phyloP scores from a whole-genome alignment of 2,888 invertebrate species.

The Brachycybe producta region DNA sequence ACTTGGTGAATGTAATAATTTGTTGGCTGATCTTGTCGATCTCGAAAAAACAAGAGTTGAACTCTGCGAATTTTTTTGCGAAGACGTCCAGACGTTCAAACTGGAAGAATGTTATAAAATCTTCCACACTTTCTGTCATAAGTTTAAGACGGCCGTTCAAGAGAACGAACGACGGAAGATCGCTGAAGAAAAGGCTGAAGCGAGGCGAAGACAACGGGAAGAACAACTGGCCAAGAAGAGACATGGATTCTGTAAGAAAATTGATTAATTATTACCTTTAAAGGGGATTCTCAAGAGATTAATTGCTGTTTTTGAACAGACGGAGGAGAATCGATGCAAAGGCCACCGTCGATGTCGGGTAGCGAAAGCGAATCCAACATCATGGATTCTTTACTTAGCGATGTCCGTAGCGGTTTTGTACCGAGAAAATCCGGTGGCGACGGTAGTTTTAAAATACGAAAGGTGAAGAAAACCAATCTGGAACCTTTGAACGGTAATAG shows the following conservation, averaged over 20 bases:
- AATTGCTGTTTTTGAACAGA: slow-evolving; percentile 14
- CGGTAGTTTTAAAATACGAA: slow-evolving; percentile 18
- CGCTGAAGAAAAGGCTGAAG: slow-evolving; percentile 74
- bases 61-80: slow-evolving; percentile 86
- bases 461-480: slow-evolving; percentile 20
- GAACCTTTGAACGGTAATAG: slow-evolving; percentile 23
- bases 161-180: slow-evolving; percentile 72
- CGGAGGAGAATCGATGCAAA: slow-evolving; percentile 2
- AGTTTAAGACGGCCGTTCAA: slow-evolving; percentile 32
- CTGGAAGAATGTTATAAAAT: slow-evolving; percentile 87
- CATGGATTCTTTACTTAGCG: slow-evolving; percentile 58
- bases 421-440: slow-evolving; percentile 21
- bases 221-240: slow-evolving; percentile 17
- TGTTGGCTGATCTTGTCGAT: slow-evolving; percentile 63
- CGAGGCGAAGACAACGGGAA: slow-evolving; percentile 57
- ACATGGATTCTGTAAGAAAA: slow-evolving; percentile 17
- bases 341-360: slow-evolving; percentile 17
- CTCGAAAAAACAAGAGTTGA: slow-evolving; percentile 66
- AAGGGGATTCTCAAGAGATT: background rate
- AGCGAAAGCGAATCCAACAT: slow-evolving; percentile 37
- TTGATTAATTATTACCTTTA: background rate
- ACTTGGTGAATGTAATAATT: slow-evolving; percentile 22
- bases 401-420: slow-evolving; percentile 47
- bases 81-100: slow-evolving; percentile 76
- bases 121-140: slow-evolving; percentile 70